Base-by-base conservation (phyloP, 2,797 vertebrate species). In the Sebastes kiyomatsui region DNA sequence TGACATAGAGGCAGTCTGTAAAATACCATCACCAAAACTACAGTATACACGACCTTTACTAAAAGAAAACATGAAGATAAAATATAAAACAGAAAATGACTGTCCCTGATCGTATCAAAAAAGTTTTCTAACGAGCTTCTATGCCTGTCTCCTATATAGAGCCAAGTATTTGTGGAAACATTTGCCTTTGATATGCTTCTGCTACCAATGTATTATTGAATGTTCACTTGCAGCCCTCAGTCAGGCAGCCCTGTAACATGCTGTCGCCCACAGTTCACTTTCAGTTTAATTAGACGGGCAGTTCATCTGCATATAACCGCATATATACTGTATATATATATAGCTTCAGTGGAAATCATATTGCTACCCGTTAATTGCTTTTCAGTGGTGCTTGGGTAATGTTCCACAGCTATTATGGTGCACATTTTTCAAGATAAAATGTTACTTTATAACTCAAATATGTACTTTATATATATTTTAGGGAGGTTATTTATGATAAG, bases 201-300 rank as follows among this genome's bases (percentile, higher is more conserved):
- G 25, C 23, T 71, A 52, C 54, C n/a, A 75, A 71, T 20, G 16
- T 14, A 46, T 79, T 56, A 68, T 58, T 72, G 30, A 72, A 71
- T 62, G 30, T 35, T 75, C 22, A 25, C 38, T 61, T 32, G 25
- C 25, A 79, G 76, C 5, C 6, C 33, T 72, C n/a, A 64, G 1
- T 65, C 42, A 52, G 23, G 14, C 49, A 55, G 9, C n/a, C 11
- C 2, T 59, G 2, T 54, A 20, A 56, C 33, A 35, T 22, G 5
- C 22, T 54, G 46, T 11, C 13, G 12, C 25, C 33, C 61, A 62
- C 27, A 25, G 55, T 79, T 68, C 61, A 59, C 5, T 56, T 67
- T 61, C 25, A 71, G 7, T 71, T 76, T 61, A 89, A 78, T 35
- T 60, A 79, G 13, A 54, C 13, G 54, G 62, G n/a, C 52, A 35